phyloP scores from a whole-genome alignment of 2,888 invertebrate genomes.

The Hirtodrosophila confusa region DNA sequence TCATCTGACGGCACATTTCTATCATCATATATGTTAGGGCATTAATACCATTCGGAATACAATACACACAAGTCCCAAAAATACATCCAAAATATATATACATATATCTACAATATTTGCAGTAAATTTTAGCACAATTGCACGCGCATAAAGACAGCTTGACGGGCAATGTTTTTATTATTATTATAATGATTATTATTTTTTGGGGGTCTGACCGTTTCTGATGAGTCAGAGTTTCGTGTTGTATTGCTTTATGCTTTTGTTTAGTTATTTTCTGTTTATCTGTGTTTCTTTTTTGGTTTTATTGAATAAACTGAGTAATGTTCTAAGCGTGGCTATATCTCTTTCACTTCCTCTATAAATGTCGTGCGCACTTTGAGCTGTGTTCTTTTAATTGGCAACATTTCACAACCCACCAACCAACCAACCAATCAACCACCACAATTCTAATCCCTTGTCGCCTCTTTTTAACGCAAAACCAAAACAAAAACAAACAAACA shows the following conservation, averaged over 20 bases:
- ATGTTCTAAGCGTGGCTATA: slow-evolving; percentile 37
- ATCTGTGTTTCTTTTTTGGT: slow-evolving; percentile 34
- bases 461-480: slow-evolving; percentile 76
- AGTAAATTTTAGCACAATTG: slow-evolving; percentile 41
- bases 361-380: slow-evolving; percentile 60
- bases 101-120: slow-evolving; percentile 21
- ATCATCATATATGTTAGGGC: not conserved
- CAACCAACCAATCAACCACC: slow-evolving; percentile 9
- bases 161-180: slow-evolving; percentile 13
- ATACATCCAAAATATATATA: not conserved
- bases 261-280: slow-evolving; percentile 31
- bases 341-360: slow-evolving; percentile 9
- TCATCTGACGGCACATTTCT: not conserved
- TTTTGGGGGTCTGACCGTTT: slow-evolving; percentile 6
- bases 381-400: slow-evolving; percentile 54
- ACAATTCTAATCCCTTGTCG: slow-evolving; percentile 31
- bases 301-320: slow-evolving; percentile 59
- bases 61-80: slow-evolving; percentile 9
- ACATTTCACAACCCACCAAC: slow-evolving; percentile 35
- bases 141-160: slow-evolving; percentile 29
- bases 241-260: slow-evolving; percentile 31
- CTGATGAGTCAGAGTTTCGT: slow-evolving; percentile 24
- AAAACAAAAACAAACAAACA: slow-evolving; percentile 35
- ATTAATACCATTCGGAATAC: slow-evolving; percentile 3
- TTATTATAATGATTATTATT: too few species aligned